Conservation (phyloP, 2,113 vertebrate species). For the Heloderma charlesbogerti region DNA sequence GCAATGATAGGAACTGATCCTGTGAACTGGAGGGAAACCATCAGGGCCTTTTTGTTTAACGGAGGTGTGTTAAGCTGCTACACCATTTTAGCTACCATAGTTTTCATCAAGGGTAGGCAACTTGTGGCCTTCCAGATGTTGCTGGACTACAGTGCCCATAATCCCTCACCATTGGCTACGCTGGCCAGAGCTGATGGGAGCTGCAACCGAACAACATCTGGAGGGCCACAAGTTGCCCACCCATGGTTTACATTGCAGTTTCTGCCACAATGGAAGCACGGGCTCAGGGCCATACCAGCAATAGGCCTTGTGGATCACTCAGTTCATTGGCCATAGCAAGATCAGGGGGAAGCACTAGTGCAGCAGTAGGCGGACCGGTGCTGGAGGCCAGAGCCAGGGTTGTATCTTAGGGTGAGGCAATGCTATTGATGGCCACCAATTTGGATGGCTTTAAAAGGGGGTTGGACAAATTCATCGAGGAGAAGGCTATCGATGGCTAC, state of each 20-base stretch:
- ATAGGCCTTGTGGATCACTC: neutral
- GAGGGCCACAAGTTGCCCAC: neutral
- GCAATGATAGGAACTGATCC: neutral
- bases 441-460: too few relatives aligned
- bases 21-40: neutral
- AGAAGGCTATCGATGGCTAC: too few relatives aligned
- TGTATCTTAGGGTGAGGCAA: neutral
- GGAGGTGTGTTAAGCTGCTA: neutral
- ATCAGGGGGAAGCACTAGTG: neutral
- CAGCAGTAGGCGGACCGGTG: neutral
- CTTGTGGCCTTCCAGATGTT: too few relatives aligned
- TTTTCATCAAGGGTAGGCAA: neutral
- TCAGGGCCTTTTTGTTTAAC: neutral
- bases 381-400: neutral
- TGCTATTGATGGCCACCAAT: too few relatives aligned
- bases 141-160: too few relatives aligned
- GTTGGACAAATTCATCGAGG: too few relatives aligned
- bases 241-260: neutral
- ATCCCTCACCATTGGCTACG: too few relatives aligned
- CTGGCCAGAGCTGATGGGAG: too few relatives aligned
- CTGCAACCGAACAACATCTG: too few relatives aligned
- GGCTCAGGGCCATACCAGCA: too few relatives aligned
- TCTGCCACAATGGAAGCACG: neutral
- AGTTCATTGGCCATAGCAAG: neutral
- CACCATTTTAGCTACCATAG: neutral